Conservation (phyloP, 1,140 invertebrate species). For the Pogonus chalceus region DNA sequence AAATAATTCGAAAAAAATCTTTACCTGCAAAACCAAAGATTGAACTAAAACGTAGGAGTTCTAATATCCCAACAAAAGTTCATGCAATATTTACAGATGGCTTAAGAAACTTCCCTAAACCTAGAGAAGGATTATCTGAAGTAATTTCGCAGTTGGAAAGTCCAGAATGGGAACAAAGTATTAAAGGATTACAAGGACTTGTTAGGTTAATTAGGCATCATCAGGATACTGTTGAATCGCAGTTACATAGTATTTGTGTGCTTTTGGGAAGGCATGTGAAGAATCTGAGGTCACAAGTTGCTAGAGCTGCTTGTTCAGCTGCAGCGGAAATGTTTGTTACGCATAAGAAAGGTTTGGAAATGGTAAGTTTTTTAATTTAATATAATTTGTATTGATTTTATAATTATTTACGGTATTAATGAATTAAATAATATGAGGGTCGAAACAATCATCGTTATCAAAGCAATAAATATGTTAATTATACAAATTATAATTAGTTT, state of each 20-base stretch:
- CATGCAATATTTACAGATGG: background rate
- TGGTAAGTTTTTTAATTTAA: constrained; percentile 41
- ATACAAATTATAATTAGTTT: background rate
- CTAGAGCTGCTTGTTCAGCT: constrained; percentile 70
- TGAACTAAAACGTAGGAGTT: background rate
- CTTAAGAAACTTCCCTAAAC: constrained; percentile 40
- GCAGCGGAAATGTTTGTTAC: constrained; percentile 65
- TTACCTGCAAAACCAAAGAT: background rate
- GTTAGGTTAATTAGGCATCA: constrained; percentile 63
- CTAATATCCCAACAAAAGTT: background rate
- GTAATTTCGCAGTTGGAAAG: constrained; percentile 56
- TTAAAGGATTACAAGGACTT: constrained; percentile 64
- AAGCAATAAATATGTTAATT: constrained; percentile 1
- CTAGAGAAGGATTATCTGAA: constrained; percentile 50
- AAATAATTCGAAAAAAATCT: background rate
- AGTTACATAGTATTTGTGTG: constrained; percentile 54
- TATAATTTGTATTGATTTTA: too few relatives aligned
- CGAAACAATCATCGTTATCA: background rate
- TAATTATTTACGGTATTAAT: too few relatives aligned
- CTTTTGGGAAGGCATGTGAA: constrained; percentile 65
- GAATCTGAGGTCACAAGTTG: constrained; percentile 84
- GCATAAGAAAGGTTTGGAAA: constrained; percentile 62
- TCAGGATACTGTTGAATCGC: constrained; percentile 47
- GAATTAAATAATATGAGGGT: too few relatives aligned
- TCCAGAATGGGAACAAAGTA: constrained; percentile 76